These are phyloP conservation scores for Drosophila lutescens DNA, from an alignment of 2,888 invertebrate species.

Conservation along the genomic window DNA sequence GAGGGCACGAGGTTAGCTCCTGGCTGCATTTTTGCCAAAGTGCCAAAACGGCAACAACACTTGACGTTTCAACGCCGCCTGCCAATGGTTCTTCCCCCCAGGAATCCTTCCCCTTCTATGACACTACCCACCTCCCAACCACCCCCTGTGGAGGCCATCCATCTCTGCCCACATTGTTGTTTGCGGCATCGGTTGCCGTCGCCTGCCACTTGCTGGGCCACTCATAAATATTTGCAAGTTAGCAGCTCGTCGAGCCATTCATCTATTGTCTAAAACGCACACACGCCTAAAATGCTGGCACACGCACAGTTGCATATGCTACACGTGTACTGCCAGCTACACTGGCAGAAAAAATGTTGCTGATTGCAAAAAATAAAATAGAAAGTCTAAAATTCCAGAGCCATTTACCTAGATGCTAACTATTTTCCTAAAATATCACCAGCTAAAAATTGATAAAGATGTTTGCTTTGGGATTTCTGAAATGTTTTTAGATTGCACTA, in stretches of 20 bases:
- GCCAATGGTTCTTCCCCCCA: conserved; percentile 49
- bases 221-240: conserved; percentile 81
- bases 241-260: conserved; percentile 81
- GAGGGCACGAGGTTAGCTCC: conserved; percentile 64
- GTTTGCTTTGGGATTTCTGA: too few species aligned
- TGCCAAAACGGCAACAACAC: conserved; percentile 80
- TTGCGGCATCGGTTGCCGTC: conserved; percentile 42
- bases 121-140: conserved; percentile 6
- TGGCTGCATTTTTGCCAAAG: conserved; percentile 77
- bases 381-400: too few species aligned
- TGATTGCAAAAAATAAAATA: too few species aligned
- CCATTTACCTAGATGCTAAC: too few species aligned
- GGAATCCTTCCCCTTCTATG: not conserved
- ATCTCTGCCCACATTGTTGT: conserved; percentile 46
- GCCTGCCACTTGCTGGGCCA: conserved; percentile 75
- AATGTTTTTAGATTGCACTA: too few species aligned
- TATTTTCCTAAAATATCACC: too few species aligned
- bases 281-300: conserved; percentile 28
- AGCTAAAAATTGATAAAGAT: too few species aligned
- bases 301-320: conserved; percentile 22
- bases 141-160: conserved; percentile 23
- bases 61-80: conserved; percentile 65
- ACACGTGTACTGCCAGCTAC: conserved; percentile 18
- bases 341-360: conserved; percentile 13
- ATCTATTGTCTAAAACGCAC: conserved; percentile 68